Base-by-base conservation (phyloP, 1,140 invertebrate genomes). In the Vanessa tameamea region DNA sequence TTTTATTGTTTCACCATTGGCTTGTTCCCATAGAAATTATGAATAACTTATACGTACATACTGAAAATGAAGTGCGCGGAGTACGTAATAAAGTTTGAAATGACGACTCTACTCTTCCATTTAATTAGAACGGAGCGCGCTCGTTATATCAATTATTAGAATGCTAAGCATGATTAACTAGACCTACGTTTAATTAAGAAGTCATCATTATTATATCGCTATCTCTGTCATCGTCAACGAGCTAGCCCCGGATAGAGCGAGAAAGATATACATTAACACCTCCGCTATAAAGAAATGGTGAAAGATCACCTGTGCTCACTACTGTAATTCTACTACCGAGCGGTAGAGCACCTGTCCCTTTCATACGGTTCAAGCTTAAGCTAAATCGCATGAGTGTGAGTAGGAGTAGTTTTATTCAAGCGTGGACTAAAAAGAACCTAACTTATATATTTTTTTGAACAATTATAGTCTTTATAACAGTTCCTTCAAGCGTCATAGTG, bases 281-380 rank as follows among this genome's bases (percentile, higher is more conserved):
- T 90, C 77, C 84, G 77, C 79, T 84, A 51, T 69, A 75, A 85
- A 85, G 84, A 88, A 89, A 87, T 90, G 84, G 86, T 91, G 86
- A 91, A 93, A 92, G 92, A 92, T 93, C 92, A 92, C 90, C 90
- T 92, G 90, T 93, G 92, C 89, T 93, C 88, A 93, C 92, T 93
- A 93, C 91, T 87, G 92, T 92, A 92, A 93, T 92, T 91, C 86
- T 87, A 87, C 87, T 85, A 87, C 87, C 85, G 81, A 82, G 84
- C 87, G 85, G 86, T 91, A 90, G 85, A 87, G 86, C 90, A 90
- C 88, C 90, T 90, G 92, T 93, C 92, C 89, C 89, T 93, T 91
- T 93, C 92, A 82, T 88, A 86, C 87, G 82, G 79, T 91, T 87
- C 84, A 91, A 86, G 89, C 92, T 89, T 91, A 92, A 82, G 85